Evolutionary conservation across 2,113 vertebrate species (phyloP).

Genomic region (Hipposideros armiger): DNA sequence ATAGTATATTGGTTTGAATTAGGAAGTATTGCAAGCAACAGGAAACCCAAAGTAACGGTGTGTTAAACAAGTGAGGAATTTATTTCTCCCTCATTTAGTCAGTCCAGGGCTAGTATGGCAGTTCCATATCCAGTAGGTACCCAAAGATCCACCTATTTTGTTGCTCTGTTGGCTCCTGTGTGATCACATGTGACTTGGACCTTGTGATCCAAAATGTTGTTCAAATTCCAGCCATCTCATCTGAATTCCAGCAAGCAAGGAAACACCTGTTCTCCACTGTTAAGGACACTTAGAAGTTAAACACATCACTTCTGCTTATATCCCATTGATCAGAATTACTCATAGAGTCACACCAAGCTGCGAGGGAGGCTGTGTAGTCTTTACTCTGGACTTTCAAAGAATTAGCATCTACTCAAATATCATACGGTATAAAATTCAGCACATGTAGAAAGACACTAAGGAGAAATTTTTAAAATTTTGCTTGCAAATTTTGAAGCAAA

Average conservation of each 20-base stretch:
- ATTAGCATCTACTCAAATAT: neutral
- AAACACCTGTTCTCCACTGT: neutral
- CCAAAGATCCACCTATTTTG: neutral
- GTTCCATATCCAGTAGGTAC: neutral
- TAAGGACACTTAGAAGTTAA: neutral
- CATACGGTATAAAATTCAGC: neutral
- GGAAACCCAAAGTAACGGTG: neutral
- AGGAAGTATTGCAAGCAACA: neutral
- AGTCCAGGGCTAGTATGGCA: neutral
- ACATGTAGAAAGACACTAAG: neutral
- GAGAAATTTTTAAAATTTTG: neutral
- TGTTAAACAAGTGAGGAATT: neutral
- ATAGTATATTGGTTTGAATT: neutral
- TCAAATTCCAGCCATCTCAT: neutral
- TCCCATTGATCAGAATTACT: neutral
- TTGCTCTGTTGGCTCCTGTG: neutral
- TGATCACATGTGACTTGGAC: neutral
- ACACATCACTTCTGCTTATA: neutral
- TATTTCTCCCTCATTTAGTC: neutral
- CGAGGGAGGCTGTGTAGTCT: neutral
- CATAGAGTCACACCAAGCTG: neutral
- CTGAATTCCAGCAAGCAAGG: neutral
- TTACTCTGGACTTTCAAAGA: slow-evolving; percentile 1
- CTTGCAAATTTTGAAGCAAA: neutral
- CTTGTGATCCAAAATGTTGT: neutral